phyloP scores from a whole-genome alignment of 2,113 vertebrate genomes.

The Pteruthius melanotis region DNA sequence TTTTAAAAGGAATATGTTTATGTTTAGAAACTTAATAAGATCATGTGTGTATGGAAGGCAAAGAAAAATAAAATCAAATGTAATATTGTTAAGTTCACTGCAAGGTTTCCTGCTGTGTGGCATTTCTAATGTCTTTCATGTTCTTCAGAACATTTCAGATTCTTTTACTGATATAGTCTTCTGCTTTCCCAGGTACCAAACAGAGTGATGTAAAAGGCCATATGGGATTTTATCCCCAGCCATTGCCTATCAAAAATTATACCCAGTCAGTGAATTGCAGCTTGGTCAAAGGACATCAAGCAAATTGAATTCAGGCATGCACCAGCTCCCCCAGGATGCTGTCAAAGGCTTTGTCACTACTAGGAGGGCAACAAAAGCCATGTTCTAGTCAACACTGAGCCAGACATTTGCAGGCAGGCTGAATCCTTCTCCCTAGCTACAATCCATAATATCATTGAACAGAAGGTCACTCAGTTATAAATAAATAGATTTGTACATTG shows the following conservation, averaged over 20 bases:
- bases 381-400: background rate
- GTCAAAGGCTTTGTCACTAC: slow-evolving; percentile 9
- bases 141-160: slow-evolving; percentile 5
- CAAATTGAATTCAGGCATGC: slow-evolving; percentile 30
- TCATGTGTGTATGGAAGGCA: slow-evolving; percentile 29
- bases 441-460: background rate
- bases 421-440: background rate
- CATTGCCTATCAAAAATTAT: background rate
- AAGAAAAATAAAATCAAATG: slow-evolving; percentile 51
- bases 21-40: slow-evolving; percentile 70
- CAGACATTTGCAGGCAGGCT: background rate
- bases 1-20: slow-evolving; percentile 75
- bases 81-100: slow-evolving; percentile 8
- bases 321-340: background rate
- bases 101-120: background rate
- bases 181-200: background rate
- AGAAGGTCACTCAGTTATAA: slow-evolving; percentile 46
- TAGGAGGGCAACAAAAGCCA: background rate
- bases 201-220: background rate
- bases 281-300: slow-evolving; percentile 25
- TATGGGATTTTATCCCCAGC: background rate
- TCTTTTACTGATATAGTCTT: background rate
- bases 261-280: slow-evolving; percentile 15
- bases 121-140: background rate
- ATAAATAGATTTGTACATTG: slow-evolving; percentile 28